Evolutionary conservation across 2,797 vertebrate genomes (phyloP), one percentile per base, ranked within the genome.

Genomic region (Danio kyathit): DNA sequence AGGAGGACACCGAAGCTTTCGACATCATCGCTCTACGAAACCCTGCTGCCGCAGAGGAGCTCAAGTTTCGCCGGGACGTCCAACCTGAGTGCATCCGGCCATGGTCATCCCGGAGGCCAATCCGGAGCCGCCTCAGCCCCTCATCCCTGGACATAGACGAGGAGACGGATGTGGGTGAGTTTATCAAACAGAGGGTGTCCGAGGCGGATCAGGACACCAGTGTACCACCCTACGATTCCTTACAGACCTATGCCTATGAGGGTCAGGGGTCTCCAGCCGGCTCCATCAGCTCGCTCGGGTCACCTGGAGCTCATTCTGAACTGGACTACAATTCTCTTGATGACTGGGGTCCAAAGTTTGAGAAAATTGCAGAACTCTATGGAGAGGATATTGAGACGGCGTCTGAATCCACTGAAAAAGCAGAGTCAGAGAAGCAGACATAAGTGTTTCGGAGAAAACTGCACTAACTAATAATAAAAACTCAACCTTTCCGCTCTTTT

Each of bases 231-330:
- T 99, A 99, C 66, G 98, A 99, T 91, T 99, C 97, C 12, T 93
- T 99, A 60, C 97, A 99, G 92, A 99, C 97, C 86, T 99, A 98
- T 0, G 97, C 97, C 19, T 99, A 96, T n/a, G 98, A 99, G 88
- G 98, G 98, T 64, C 96, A 96, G 85, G 94, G 96, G 38, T 99
- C 98, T 0, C 95, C 96, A 74, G 92, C 95, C 5, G 97, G 97
- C 8, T 96, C 97, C 69, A 92, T 99, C 92, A 99, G 98, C 87
- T 97, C 97, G 0, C 89, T 99, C 85, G 97, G 97, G 88, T 96
- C 98, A 56, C 91, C 92, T 1, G 94, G 94, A 0, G 94, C 94
- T 4, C 95, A 95, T 5, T 97, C 96, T 5, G 97, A 98, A 90
- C 95, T 97, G 94, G 96, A 98, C 92, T 98, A 96, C 88, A 95